Evolutionary conservation across 2,797 vertebrate genomes (phyloP).

Genomic region (Halcyon badia): DNA sequence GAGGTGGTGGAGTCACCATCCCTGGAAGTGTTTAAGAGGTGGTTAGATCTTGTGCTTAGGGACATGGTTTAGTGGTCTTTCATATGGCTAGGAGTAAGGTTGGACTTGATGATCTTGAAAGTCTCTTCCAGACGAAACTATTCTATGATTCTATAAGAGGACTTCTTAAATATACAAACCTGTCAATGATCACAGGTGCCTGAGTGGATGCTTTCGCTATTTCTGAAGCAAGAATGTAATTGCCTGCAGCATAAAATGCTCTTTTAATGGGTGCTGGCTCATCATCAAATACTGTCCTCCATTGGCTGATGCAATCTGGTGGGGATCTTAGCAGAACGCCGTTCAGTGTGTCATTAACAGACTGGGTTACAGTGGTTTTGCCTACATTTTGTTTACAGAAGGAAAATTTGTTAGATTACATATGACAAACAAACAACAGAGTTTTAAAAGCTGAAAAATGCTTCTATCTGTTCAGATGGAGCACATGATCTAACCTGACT

Average conservation of each 20-base stretch:
- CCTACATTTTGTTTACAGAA: conserved; percentile 78
- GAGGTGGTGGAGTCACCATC: no score
- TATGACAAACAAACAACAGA: neutral
- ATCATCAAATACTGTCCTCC: conserved; percentile 89
- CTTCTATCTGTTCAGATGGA: neutral
- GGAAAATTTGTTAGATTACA: neutral
- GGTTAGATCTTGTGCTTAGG: no score
- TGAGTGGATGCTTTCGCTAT: conserved; percentile 81
- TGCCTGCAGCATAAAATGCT: conserved; percentile 94
- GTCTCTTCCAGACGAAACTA: no score
- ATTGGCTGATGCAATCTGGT: conserved; percentile 86
- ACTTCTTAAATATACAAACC: conserved; percentile 78
- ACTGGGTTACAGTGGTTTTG: conserved; percentile 91
- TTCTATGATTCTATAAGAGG: neutral
- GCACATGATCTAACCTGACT: neutral
- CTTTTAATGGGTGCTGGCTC: conserved; percentile 89
- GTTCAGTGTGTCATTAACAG: conserved; percentile 82
- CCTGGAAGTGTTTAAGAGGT: no score
- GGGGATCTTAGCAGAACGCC: conserved; percentile 88
- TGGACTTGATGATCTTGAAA: no score
- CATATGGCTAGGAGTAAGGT: no score
- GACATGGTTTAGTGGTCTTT: no score
- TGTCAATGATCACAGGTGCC: conserved; percentile 91
- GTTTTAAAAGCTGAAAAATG: neutral
- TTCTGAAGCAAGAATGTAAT: conserved; percentile 92